These are phyloP conservation scores for Gasterosteus aculeatus DNA, from an alignment of 2,113 vertebrate species.

Conservation along the genomic window DNA sequence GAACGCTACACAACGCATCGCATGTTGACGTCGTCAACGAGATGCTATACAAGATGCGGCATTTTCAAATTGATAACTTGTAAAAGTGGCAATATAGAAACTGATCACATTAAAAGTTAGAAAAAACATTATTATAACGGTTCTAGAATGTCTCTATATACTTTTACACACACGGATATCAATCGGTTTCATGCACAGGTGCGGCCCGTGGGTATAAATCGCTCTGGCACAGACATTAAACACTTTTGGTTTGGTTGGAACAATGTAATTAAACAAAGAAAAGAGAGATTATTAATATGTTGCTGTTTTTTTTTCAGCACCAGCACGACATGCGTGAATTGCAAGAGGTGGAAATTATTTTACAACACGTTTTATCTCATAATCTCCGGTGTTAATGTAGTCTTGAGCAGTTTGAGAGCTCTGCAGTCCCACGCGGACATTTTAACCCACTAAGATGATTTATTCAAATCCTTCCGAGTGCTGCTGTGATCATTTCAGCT, in stretches of 20 bases:
- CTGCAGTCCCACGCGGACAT: not conserved
- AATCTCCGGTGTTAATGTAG: slow-evolving; percentile 23
- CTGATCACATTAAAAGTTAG: slow-evolving; percentile 68
- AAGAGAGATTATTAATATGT: slow-evolving; percentile 32
- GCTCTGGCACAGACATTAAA: slow-evolving; percentile 54
- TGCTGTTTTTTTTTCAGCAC: slow-evolving; percentile 45
- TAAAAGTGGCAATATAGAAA: slow-evolving; percentile 71
- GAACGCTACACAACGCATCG: slow-evolving; percentile 39
- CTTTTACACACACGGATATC: slow-evolving; percentile 51
- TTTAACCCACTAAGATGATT: not conserved
- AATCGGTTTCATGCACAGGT: slow-evolving; percentile 64
- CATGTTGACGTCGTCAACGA: slow-evolving; percentile 36
- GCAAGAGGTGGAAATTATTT: slow-evolving; percentile 8
- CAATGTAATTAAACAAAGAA: slow-evolving; percentile 38
- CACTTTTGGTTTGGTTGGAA: slow-evolving; percentile 39
- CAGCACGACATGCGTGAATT: slow-evolving; percentile 45
- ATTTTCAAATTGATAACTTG: slow-evolving; percentile 40
- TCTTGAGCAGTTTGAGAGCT: not conserved
- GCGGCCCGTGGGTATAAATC: slow-evolving; percentile 40
- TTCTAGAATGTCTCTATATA: slow-evolving; percentile 59
- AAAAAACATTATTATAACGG: slow-evolving; percentile 58
- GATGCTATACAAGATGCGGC: slow-evolving; percentile 49
- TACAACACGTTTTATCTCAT: slow-evolving; percentile 18
- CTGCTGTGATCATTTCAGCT: not conserved
- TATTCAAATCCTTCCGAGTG: not conserved